These are phyloP conservation scores for Eublepharis macularius DNA, from an alignment of 2,113 vertebrate species.

Conservation along the genomic window DNA sequence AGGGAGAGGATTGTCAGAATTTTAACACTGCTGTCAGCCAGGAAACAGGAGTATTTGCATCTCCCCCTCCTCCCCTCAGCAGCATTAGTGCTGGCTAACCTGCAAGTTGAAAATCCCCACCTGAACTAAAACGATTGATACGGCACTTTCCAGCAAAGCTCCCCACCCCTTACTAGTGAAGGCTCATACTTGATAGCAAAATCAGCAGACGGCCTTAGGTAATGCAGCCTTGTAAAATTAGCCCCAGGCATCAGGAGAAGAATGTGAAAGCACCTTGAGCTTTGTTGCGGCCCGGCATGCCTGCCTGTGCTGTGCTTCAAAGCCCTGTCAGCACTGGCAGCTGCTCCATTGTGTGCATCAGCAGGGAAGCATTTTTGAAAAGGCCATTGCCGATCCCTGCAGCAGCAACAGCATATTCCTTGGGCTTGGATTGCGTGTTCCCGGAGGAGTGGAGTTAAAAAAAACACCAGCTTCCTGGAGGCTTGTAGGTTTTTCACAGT, in stretches of 20 bases:
- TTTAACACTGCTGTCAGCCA: neutral
- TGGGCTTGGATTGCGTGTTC: neutral
- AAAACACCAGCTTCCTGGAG: slow-evolving; percentile 5
- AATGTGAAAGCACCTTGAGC: neutral
- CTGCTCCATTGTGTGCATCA: neutral
- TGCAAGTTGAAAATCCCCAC: neutral
- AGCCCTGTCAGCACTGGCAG: neutral
- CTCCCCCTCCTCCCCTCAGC: neutral
- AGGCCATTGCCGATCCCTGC: neutral
- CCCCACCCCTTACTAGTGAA: neutral
- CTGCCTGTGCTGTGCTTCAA: neutral
- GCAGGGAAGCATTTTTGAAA: neutral
- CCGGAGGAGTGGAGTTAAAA: neutral
- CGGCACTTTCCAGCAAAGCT: neutral
- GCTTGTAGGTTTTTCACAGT: neutral
- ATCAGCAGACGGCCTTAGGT: accelerated
- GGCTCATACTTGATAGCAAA: accelerated
- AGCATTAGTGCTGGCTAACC: neutral
- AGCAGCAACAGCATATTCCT: neutral
- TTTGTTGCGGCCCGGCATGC: neutral
- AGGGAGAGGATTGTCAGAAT: neutral
- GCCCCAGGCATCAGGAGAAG: neutral
- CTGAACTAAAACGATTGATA: neutral
- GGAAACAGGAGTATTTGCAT: neutral
- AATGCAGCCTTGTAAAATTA: neutral